Percentiles rank a stretch among this genome's conserved stretches.
Evolutionary conservation across 2,888 invertebrate genomes (phyloP).

Genomic region (Agonopterix heracliana): DNA sequence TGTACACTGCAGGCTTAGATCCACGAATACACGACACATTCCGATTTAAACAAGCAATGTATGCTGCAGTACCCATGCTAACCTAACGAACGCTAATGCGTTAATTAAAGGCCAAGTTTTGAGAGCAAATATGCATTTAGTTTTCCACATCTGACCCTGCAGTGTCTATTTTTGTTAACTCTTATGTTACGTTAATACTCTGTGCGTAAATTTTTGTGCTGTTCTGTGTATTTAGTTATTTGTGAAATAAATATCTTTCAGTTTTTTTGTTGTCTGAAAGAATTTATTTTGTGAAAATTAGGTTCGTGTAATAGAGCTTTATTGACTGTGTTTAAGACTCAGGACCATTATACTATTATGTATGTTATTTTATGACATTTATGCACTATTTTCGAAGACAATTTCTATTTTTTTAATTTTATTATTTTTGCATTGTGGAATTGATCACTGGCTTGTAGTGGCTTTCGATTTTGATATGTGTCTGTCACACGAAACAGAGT

Average conservation of each 20-base stretch:
- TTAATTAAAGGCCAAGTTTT: neutral
- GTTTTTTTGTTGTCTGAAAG: constrained; percentile 22
- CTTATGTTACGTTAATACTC: constrained; percentile 46
- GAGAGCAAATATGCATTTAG: constrained; percentile 6
- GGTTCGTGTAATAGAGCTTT: constrained; percentile 62
- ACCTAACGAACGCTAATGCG: neutral
- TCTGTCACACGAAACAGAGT: constrained; percentile 33
- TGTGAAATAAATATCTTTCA: constrained; percentile 41
- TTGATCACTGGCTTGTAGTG: constrained; percentile 63
- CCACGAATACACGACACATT: constrained; percentile 45
- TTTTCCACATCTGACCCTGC: constrained; percentile 52
- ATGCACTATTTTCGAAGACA: constrained; percentile 47
- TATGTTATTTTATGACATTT: constrained; percentile 35
- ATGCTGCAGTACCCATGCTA: constrained; percentile 7
- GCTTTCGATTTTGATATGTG: constrained; percentile 41
- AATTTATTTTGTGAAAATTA: constrained; percentile 43
- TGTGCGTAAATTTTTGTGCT: constrained; percentile 65
- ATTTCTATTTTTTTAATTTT: constrained; percentile 45
- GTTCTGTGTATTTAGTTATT: constrained; percentile 59
- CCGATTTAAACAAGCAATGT: constrained; percentile 25
- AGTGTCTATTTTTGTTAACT: constrained; percentile 45
- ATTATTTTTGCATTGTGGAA: constrained; percentile 44
- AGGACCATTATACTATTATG: constrained; percentile 63
- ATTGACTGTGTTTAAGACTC: constrained; percentile 68
- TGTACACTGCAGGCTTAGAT: constrained; percentile 60